Conservation (phyloP, 53 echinoderm and acorn worm genomes). For the Patiria pectinifera region DNA sequence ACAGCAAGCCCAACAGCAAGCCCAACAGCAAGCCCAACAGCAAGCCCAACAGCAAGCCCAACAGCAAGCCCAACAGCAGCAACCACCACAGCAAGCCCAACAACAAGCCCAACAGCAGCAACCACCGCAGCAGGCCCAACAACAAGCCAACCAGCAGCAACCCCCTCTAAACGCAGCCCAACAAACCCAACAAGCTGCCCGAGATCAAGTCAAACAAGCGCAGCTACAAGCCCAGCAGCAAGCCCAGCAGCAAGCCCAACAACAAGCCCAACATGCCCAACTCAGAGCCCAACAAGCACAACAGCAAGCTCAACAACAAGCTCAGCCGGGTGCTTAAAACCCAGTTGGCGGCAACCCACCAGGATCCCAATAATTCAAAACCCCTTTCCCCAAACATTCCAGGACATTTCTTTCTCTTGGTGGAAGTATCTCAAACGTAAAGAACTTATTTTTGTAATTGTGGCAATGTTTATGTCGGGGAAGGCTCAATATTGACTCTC, state of each 20-base stretch:
- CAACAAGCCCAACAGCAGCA: too few relatives aligned
- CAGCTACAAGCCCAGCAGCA: conserved; percentile 18
- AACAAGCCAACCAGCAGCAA: conserved; percentile 23
- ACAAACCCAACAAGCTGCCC: neutral
- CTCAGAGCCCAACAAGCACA: conserved; percentile 13
- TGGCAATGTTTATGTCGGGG: too few relatives aligned
- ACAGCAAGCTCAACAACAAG: conserved; percentile 19
- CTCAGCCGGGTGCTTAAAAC: neutral
- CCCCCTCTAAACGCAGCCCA: neutral
- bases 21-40: neutral
- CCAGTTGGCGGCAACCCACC: conserved; percentile 1
- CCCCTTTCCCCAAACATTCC: conserved; percentile 29
- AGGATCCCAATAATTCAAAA: conserved; percentile 23
- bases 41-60: conserved; percentile 20
- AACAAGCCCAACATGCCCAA: conserved; percentile 42
- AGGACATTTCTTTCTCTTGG: neutral
- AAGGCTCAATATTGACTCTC: too few relatives aligned
- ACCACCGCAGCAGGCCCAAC: conserved; percentile 24
- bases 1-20: neutral
- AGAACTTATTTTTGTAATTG: too few relatives aligned
- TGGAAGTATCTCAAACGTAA: too few relatives aligned
- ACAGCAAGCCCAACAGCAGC: conserved; percentile 18
- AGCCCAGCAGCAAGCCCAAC: conserved; percentile 16
- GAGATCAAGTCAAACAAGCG: neutral
- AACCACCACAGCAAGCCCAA: neutral